Conservation (phyloP, 2,797 vertebrate species). For the Apogon hyalosoma region DNA sequence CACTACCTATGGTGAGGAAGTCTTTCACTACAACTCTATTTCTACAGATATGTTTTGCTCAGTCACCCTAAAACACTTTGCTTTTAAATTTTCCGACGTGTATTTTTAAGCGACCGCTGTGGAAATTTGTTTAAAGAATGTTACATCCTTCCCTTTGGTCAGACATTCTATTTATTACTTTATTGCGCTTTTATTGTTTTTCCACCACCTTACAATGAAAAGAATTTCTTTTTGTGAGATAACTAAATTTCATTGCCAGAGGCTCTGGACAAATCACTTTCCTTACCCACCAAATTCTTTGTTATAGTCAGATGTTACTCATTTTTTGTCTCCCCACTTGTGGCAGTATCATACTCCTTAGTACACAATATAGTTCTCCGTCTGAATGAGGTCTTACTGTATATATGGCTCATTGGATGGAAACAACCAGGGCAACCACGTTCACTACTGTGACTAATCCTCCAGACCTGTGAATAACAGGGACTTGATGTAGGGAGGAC, state of each 20-base stretch:
- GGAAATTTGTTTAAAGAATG: conserved; percentile 5
- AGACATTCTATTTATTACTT: conserved; percentile 8
- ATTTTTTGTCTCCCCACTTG: background rate
- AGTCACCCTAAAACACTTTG: background rate
- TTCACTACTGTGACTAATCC: conserved; percentile 59
- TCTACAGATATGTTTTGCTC: background rate
- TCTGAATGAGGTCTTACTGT: conserved; percentile 6
- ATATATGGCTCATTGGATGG: conserved; percentile 28
- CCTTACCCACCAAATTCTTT: conserved; percentile 5
- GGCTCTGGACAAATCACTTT: conserved; percentile 21
- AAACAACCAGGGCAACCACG: conserved; percentile 22
- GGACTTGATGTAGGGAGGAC: conserved; percentile 20
- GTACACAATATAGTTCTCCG: background rate
- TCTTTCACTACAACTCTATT: conserved; percentile 35
- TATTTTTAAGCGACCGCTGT: background rate
- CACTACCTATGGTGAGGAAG: conserved; percentile 4
- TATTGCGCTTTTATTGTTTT: conserved; percentile 35
- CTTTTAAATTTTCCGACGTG: background rate
- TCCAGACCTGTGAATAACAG: conserved; percentile 43
- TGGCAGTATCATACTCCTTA: background rate
- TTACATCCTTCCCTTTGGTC: background rate
- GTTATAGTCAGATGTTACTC: conserved; percentile 18
- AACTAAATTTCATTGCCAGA: conserved; percentile 28
- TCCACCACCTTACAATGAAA: conserved; percentile 1
- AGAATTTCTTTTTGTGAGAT: conserved; percentile 17